phyloP scores from a whole-genome alignment of 2,113 vertebrate genomes.

The Halichoeres trimaculatus region DNA sequence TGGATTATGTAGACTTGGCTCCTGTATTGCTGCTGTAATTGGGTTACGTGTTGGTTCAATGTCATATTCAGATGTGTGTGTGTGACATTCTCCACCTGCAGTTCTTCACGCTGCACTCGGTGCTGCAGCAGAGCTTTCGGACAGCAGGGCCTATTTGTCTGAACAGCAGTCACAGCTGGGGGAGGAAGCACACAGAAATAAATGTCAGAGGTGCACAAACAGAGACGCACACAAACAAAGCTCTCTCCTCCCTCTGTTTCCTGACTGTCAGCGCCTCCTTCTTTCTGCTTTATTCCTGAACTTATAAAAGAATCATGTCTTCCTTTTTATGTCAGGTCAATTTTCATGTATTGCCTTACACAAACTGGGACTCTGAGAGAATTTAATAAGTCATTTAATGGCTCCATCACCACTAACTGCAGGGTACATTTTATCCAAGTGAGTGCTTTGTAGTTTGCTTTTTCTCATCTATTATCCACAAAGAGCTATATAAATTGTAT shows the following conservation, averaged over 20 bases:
- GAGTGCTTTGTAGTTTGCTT: conserved; percentile 74
- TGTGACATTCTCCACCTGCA: conserved; percentile 33
- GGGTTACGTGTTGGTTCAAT: conserved; percentile 43
- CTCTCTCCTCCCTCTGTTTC: conserved; percentile 11
- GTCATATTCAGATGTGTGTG: conserved; percentile 34
- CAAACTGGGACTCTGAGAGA: conserved; percentile 64
- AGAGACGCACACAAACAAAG: conserved; percentile 2
- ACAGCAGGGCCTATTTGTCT: conserved; percentile 40
- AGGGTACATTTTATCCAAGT: conserved; percentile 70
- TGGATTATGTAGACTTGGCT: conserved; percentile 24
- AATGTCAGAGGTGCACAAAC: conserved; percentile 51
- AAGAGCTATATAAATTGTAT: conserved; percentile 66
- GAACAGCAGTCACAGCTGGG: conserved; percentile 28
- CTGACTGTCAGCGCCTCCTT: conserved; percentile 9
- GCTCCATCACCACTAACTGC: conserved; percentile 69
- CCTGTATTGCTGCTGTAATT: conserved; percentile 46
- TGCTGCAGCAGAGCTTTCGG: conserved; percentile 34
- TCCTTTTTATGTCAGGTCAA: conserved; percentile 47
- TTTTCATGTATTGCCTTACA: conserved; percentile 57
- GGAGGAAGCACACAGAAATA: conserved; percentile 43
- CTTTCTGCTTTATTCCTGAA: conserved; percentile 35
- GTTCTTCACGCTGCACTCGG: conserved; percentile 2
- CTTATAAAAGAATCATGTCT: conserved; percentile 41
- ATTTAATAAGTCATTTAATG: conserved; percentile 75
- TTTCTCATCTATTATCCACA: conserved; percentile 72